Evolutionary conservation across 2,797 vertebrate species (phyloP), one percentile per base, ranked within the genome.

Genomic region (Amblyraja radiata): DNA sequence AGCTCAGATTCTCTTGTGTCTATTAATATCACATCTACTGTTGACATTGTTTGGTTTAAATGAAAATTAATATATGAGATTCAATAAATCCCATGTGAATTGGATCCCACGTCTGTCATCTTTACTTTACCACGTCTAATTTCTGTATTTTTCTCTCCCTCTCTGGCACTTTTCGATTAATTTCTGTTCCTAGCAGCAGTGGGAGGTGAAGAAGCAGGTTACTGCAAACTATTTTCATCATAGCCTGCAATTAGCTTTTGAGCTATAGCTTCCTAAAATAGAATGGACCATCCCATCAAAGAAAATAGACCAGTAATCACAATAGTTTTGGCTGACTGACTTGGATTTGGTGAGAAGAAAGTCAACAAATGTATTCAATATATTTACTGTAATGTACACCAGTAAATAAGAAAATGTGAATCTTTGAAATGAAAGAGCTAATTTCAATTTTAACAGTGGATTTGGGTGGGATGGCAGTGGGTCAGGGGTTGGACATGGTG

Each of bases 161-260:
- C 9, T 32, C 28, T 10, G 46, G 79, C 58, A n/a, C 11, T 86
- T 86, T 63, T 86, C 54, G 28, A 81, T 81, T 83, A 10, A 79
- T 79, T 79, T 79, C 77, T 79, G 32, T 58, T 54, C 46, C 46
- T 65, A 88, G 46, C 61, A 36, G 61, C 54, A 65, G 61, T 28
- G 61, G 61, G 61, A 88, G 61, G 54, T 88, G 84, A 88, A 88
- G 84, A 65, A 65, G 6, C 61, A 63, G 61, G 58, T 13, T 18
- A 86, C 10, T 81, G 79, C 36, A 21, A 54, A 58, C 80, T 83
- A 83, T 58, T 83, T 83, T 58, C 80, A 83, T 83, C 80, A 58
- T 6, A 58, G 46, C 46, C 46, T 46, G 1, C 80, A 58, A 83
- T 83, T 83, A 83, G 23, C 21, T 46, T 58, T 46, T 23, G 23